Conservation (phyloP, 2,113 vertebrate genomes). For the Antigone vipio region DNA sequence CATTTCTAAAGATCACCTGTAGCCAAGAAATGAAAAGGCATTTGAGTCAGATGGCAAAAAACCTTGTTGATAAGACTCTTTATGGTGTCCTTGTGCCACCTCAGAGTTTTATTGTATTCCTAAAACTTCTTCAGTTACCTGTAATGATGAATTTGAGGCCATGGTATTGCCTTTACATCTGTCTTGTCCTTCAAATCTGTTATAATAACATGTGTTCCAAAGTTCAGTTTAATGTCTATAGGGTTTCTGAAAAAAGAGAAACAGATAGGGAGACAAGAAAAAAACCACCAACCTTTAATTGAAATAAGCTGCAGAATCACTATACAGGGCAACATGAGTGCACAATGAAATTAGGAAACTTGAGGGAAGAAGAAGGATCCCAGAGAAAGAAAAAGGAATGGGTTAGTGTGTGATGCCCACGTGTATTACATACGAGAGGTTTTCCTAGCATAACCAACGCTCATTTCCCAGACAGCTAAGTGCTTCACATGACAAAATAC, state of each 20-base stretch:
- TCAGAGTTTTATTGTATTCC: background rate
- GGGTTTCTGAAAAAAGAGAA: background rate
- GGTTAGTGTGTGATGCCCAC: background rate
- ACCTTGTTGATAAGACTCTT: background rate
- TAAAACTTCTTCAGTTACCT: background rate
- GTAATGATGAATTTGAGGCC: background rate
- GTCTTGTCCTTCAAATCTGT: background rate
- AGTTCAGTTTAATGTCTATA: background rate
- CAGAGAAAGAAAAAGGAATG: background rate
- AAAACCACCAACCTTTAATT: background rate
- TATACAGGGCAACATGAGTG: background rate
- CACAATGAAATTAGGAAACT: background rate
- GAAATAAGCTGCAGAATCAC: background rate
- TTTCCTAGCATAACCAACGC: background rate
- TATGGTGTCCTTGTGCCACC: background rate
- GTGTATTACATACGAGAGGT: background rate
- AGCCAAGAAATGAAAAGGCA: background rate
- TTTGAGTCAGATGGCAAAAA: background rate
- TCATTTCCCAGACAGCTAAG: background rate
- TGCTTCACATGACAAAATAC: background rate
- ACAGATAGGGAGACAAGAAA: background rate
- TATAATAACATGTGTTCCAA: background rate
- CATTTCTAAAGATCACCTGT: background rate
- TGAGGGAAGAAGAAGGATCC: background rate
- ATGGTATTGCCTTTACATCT: background rate